Evolutionary conservation across 2,113 vertebrate species (phyloP).

Genomic region (Hoplias malabaricus): DNA sequence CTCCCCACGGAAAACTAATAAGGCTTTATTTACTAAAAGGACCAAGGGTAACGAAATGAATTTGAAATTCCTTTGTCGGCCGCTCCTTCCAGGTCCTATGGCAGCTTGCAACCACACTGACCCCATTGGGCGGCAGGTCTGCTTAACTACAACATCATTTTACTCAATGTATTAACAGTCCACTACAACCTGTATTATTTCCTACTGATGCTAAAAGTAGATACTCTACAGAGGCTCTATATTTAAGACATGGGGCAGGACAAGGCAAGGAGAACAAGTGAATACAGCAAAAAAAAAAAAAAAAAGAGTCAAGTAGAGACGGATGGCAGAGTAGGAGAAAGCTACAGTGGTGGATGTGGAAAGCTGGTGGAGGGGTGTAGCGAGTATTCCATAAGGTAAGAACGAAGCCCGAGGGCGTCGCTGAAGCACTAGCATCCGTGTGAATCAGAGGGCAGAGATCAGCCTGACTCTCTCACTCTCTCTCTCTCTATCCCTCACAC

Average conservation of each 20-base stretch:
- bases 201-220: background rate
- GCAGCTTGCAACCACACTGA: no score
- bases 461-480: constrained; percentile 52
- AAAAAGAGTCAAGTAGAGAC: constrained; percentile 26
- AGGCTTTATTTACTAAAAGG: no score
- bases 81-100: no score
- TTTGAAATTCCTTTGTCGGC: no score
- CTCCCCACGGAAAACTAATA: no score
- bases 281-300: background rate
- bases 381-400: constrained; percentile 68
- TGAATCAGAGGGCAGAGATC: constrained; percentile 81
- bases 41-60: no score
- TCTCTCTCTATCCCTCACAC: constrained; percentile 37
- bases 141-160: no score
- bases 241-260: background rate
- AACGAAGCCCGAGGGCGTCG: constrained; percentile 68
- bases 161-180: no score
- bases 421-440: constrained; percentile 73
- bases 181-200: no score
- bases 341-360: constrained; percentile 1
- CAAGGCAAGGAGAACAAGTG: constrained; percentile 12
- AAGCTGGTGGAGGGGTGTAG: constrained; percentile 44
- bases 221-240: background rate
- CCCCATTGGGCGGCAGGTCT: no score
- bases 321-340: background rate